These are phyloP conservation scores for Semicossyphus pulcher DNA, from an alignment of 2,113 vertebrate genomes.

Conservation along the genomic window DNA sequence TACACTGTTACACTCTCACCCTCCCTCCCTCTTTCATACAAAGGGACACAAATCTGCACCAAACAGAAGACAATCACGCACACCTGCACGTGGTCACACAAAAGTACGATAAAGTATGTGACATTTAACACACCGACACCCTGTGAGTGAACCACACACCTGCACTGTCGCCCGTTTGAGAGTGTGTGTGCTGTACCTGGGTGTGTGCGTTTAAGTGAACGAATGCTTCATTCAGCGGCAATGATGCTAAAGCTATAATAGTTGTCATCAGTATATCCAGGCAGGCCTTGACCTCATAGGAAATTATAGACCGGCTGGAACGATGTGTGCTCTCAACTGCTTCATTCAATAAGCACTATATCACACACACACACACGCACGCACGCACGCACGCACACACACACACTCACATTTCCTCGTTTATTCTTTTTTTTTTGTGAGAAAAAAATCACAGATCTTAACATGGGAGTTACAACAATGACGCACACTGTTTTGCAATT, in stretches of 20 bases:
- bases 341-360: slow-evolving; percentile 44
- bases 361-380: slow-evolving; percentile 24
- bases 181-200: neutral
- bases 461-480: neutral
- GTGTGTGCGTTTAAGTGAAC: slow-evolving; percentile 13
- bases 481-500: neutral
- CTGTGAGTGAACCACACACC: neutral
- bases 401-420: slow-evolving; percentile 27
- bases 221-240: slow-evolving; percentile 34
- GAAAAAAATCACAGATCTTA: neutral
- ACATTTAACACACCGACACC: neutral
- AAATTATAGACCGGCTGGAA: slow-evolving; percentile 39
- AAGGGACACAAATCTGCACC: neutral
- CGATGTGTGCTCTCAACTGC: slow-evolving; percentile 43
- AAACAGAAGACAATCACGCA: neutral
- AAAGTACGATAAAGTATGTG: neutral
- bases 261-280: slow-evolving; percentile 43
- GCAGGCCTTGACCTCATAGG: slow-evolving; percentile 48
- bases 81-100: neutral
- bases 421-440: neutral
- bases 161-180: neutral
- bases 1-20: neutral
- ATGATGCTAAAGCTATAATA: slow-evolving; percentile 47
- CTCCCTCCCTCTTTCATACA: neutral
- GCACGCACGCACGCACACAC: neutral